Evolutionary conservation across 2,888 invertebrate species (phyloP).

Genomic region (Gastrophysa polygoni): DNA sequence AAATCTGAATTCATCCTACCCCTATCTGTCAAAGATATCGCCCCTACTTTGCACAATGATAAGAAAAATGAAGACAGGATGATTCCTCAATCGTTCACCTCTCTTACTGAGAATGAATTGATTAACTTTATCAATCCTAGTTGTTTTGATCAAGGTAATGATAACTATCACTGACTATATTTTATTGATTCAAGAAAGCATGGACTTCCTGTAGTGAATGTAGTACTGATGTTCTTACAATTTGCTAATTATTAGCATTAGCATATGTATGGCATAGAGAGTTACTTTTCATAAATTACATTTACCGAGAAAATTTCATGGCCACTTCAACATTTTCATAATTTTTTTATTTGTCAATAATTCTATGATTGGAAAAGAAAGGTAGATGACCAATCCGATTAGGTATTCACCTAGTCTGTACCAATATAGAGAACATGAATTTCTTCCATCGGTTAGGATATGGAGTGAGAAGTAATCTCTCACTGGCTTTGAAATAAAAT

Average conservation of each 20-base stretch:
- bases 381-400: no score
- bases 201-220: conserved; percentile 23
- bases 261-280: no score
- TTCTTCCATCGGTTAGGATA: no score
- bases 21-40: conserved; percentile 47
- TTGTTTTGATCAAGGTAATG: conserved; percentile 82
- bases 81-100: conserved; percentile 76
- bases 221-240: neutral
- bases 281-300: no score
- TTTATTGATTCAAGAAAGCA: conserved; percentile 20
- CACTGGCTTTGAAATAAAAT: no score
- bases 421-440: no score
- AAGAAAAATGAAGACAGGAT: conserved; percentile 60
- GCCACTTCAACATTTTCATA: no score
- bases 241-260: no score
- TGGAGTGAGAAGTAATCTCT: no score
- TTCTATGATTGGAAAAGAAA: no score
- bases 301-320: neutral
- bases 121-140: conserved; percentile 88
- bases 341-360: no score
- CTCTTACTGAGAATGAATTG: conserved; percentile 87
- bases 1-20: conserved; percentile 44
- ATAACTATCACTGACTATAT: conserved; percentile 26
- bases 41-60: conserved; percentile 49
- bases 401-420: no score